A percentile compares a stretch with the other conserved stretches of the same genome.
phyloP scores from a whole-genome alignment of 2,797 vertebrate species.

The Lophius americanus region DNA sequence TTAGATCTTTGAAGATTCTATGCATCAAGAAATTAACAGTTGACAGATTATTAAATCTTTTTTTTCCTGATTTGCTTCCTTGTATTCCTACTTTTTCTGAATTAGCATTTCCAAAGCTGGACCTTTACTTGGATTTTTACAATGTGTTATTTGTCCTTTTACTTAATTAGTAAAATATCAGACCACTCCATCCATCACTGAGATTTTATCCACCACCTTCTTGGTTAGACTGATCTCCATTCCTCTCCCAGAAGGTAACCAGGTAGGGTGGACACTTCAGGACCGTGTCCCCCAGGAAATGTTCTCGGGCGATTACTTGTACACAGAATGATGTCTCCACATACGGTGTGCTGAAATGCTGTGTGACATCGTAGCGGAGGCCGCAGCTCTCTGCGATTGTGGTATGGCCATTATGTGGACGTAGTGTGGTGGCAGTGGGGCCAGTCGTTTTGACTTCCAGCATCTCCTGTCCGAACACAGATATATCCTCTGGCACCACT shows the following conservation, averaged over 20 bases:
- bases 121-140: neutral
- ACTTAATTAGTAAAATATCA: neutral
- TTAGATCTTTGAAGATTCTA: neutral
- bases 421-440: conserved; percentile 19
- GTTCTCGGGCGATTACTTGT: conserved; percentile 34
- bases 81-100: neutral
- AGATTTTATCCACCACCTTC: conserved; percentile 42
- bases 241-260: conserved; percentile 74
- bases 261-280: conserved; percentile 77
- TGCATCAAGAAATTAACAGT: neutral
- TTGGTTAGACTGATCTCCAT: conserved; percentile 38
- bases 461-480: conserved; percentile 23
- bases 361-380: conserved; percentile 73
- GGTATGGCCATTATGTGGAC: conserved; percentile 26
- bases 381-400: conserved; percentile 72
- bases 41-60: neutral
- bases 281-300: conserved; percentile 23
- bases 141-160: neutral
- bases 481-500: conserved; percentile 68
- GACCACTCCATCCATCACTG: neutral
- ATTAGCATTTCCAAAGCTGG: conserved; percentile 10
- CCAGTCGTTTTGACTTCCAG: conserved; percentile 56
- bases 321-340: conserved; percentile 62
- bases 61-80: neutral
- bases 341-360: conserved; percentile 43